Evolutionary conservation across 1,140 invertebrate species (phyloP), one percentile per base, ranked within the genome.

Genomic region (Octopus sinensis): DNA sequence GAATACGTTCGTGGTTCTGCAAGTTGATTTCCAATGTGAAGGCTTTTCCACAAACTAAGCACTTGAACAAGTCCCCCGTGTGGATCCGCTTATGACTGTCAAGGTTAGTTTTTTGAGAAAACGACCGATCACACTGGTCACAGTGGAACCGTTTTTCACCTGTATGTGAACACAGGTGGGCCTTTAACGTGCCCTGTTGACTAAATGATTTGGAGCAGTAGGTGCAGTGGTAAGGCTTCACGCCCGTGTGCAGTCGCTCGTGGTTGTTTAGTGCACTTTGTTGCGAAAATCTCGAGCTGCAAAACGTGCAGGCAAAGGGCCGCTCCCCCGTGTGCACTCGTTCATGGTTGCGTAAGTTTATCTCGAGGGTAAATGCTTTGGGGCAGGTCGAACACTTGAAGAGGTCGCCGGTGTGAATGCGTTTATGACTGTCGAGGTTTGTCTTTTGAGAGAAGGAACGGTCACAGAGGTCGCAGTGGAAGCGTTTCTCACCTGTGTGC

Each of bases 281-380:
- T 5, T 95, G 96, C 86, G 96, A 95, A 88, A 96, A 96, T 0
- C 95, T 96, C 89, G 97, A 97, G 81, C 94, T 95, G 90, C 96
- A 97, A 76, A 94, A 95, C 92, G 96, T 95, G 88, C 96, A 97
- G 10, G 53, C 79, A 68, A 82, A 84, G 10, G 81, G 78, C 54
- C 76, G 81, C 53, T 93, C 92, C 6, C 94, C 94, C 68, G 94
- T 92, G 88, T 96, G 95, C 62, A 92, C 93, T 81, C 94, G 92
- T n/a, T 95, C 90, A 92, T 96, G 95, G 30, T 68, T 56, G n/a
- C 76, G 78, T 23, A 83, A 79, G 43, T 82, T 82, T 52, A 62
- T 76, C 17, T 30, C 9, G 5, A 79, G 78, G 51, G 83, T 84
- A 79, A 87, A 88, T 13, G 82, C 84, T 77, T 87, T 87, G n/a